These are phyloP conservation scores for Glyphotaelius pellucidus DNA, from an alignment of 2,888 invertebrate species.

Conservation along the genomic window DNA sequence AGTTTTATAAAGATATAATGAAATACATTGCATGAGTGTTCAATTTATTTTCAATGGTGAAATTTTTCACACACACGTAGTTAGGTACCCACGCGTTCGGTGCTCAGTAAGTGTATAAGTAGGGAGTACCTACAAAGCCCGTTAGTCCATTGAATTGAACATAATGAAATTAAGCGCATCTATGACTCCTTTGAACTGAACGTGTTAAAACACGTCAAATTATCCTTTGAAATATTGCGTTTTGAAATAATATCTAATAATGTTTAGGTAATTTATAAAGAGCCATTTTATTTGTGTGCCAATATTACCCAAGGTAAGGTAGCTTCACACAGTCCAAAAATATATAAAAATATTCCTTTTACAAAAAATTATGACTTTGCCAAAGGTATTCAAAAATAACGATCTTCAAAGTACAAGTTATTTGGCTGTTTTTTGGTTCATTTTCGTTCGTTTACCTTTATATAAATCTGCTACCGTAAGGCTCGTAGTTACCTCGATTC, in stretches of 20 bases:
- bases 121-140: neutral
- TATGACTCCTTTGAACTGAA: constrained; percentile 4
- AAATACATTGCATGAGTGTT: neutral
- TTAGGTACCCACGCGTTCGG: neutral
- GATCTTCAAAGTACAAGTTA: too few species aligned
- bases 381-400: too few species aligned
- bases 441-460: too few species aligned
- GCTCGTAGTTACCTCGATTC: too few species aligned
- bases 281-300: neutral
- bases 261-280: neutral
- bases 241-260: neutral
- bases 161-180: constrained; percentile 13
- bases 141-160: constrained; percentile 22
- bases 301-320: neutral
- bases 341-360: neutral
- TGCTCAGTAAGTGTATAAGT: neutral
- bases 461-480: too few species aligned
- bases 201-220: neutral
- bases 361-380: neutral
- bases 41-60: neutral
- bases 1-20: neutral
- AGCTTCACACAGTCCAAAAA: neutral
- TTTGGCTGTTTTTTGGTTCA: too few species aligned
- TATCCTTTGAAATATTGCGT: neutral
- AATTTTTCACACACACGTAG: neutral